Conservation (phyloP, 2,113 vertebrate genomes). For the Blennius ocellaris region DNA sequence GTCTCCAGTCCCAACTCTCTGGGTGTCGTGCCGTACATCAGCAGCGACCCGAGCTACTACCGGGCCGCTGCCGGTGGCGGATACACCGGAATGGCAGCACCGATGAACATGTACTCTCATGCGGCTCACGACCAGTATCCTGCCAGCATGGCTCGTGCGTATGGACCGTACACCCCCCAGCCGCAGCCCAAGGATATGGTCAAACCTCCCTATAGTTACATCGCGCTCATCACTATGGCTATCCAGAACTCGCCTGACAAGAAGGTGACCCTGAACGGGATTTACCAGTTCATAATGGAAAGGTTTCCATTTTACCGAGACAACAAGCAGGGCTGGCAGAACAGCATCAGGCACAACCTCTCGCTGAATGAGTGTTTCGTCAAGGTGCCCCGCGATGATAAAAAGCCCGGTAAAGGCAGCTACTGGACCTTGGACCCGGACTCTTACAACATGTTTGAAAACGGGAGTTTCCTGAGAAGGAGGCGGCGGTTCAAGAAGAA, state of each 20-base stretch:
- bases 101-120: slow-evolving; percentile 98
- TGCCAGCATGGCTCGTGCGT: slow-evolving; percentile 92
- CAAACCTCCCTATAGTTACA: slow-evolving; percentile 96
- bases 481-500: slow-evolving; percentile 95
- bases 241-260: slow-evolving; percentile 97
- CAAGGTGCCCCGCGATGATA: slow-evolving; percentile 94
- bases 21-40: slow-evolving; percentile 97
- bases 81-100: slow-evolving; percentile 94
- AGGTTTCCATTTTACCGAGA: slow-evolving; percentile 94
- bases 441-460: slow-evolving; percentile 97
- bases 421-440: slow-evolving; percentile 96
- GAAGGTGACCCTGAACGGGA: slow-evolving; percentile 95
- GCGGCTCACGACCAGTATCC: slow-evolving; percentile 95
- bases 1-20: slow-evolving; percentile 97
- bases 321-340: slow-evolving; percentile 96
- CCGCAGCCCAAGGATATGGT: slow-evolving; percentile 99
- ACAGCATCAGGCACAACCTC: slow-evolving; percentile 94
- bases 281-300: slow-evolving; percentile 98
- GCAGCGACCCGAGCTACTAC: slow-evolving; percentile 95
- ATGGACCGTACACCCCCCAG: slow-evolving; percentile 94
- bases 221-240: slow-evolving; percentile 97
- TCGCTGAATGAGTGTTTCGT: slow-evolving; percentile 95
- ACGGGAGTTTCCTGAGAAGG: slow-evolving; percentile 91
- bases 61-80: slow-evolving; percentile 92
- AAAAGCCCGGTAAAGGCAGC: slow-evolving; percentile 94